phyloP scores from a whole-genome alignment of 2,797 vertebrate species.

The Pteronotus mesoamericanus region DNA sequence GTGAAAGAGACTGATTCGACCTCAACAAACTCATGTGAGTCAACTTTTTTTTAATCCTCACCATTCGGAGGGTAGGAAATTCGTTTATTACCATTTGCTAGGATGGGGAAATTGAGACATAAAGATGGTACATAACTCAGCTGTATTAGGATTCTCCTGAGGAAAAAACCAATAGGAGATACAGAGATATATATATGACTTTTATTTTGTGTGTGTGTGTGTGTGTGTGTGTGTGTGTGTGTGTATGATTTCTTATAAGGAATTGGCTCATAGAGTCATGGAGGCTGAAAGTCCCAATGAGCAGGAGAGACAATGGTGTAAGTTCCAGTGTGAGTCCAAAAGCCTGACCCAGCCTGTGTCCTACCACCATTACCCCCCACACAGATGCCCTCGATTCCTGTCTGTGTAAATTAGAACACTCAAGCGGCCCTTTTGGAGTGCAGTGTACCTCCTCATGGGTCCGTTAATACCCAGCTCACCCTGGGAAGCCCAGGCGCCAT shows the following conservation, averaged over 20 bases:
- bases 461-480: not conserved
- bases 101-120: not conserved
- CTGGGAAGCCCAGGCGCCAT: not conserved
- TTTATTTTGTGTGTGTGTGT: no score
- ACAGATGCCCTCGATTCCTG: not conserved
- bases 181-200: not conserved
- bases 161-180: not conserved
- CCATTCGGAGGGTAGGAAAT: not conserved
- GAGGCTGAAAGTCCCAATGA: not conserved
- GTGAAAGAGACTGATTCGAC: not conserved
- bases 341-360: not conserved
- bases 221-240: no score
- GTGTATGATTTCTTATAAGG: not conserved
- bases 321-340: not conserved
- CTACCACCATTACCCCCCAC: not conserved
- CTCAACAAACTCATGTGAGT: not conserved
- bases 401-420: not conserved
- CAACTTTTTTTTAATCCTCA: not conserved
- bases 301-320: not conserved
- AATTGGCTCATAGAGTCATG: not conserved
- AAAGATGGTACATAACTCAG: not conserved
- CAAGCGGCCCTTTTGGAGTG: not conserved
- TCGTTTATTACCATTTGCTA: conserved; percentile 2
- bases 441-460: not conserved
- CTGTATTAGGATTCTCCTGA: not conserved